A percentile compares a stretch with the other conserved stretches of the same genome.
These are phyloP conservation scores for Styela plicata DNA, from an alignment of 23 tunicate genomes.

Conservation along the genomic window DNA sequence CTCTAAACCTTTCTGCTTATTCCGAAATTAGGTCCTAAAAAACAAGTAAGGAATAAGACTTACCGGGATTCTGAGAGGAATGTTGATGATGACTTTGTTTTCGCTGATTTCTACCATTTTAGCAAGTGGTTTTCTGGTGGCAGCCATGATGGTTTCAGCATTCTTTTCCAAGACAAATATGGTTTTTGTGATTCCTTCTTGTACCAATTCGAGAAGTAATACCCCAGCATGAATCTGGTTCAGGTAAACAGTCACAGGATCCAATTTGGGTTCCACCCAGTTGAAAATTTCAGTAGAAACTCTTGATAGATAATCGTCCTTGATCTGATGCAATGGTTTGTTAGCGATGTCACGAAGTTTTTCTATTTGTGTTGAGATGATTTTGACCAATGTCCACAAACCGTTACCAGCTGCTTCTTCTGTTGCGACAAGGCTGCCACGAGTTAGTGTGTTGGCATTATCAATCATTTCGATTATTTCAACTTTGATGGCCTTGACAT, in stretches of 20 bases:
- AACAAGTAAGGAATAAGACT: conserved; percentile 20
- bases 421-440: conserved; percentile 8
- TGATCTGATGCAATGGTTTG: conserved; percentile 51
- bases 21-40: background rate
- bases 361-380: background rate
- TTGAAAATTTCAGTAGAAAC: conserved; percentile 21
- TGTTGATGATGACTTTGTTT: conserved; percentile 55
- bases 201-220: conserved; percentile 59
- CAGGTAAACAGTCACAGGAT: conserved; percentile 29
- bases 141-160: conserved; percentile 38
- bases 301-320: conserved; percentile 35
- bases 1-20: background rate
- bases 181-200: conserved; percentile 59
- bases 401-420: conserved; percentile 2
- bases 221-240: conserved; percentile 56
- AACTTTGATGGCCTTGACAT: conserved; percentile 17
- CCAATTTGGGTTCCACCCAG: conserved; percentile 11
- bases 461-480: conserved; percentile 1
- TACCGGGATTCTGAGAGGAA: conserved; percentile 79
- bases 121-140: conserved; percentile 40
- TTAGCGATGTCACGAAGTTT: background rate
- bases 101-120: conserved; percentile 54
- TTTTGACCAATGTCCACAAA: background rate
- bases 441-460: conserved; percentile 4
- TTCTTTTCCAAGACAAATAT: conserved; percentile 42